Conservation (phyloP, 1,140 invertebrate species). For the Saccostrea glomerata region DNA sequence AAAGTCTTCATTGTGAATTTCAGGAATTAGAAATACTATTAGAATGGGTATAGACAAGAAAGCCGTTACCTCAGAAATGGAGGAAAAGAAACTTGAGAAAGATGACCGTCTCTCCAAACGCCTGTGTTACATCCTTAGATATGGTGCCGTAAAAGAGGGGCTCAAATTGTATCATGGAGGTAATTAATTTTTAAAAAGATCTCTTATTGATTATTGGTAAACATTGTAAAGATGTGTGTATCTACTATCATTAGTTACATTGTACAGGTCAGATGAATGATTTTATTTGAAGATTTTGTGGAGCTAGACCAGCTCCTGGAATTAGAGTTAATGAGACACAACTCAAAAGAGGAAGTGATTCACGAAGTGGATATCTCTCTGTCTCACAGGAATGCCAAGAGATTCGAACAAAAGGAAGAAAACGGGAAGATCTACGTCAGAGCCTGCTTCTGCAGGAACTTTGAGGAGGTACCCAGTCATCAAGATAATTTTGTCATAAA, state of each 20-base stretch:
- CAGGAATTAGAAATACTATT: background rate
- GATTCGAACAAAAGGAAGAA: constrained; percentile 59
- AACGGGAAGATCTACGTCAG: constrained; percentile 59
- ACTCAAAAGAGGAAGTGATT: constrained; percentile 61
- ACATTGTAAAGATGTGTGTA: too few species aligned
- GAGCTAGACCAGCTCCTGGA: constrained; percentile 58
- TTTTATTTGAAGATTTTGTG: constrained; percentile 65
- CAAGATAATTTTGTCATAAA: too few species aligned
- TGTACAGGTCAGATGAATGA: too few species aligned
- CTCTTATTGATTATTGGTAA: too few species aligned
- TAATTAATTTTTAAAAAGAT: constrained; percentile 31
- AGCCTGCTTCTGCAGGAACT: constrained; percentile 65
- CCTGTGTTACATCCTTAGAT: constrained; percentile 67
- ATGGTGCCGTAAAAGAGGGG: constrained; percentile 70
- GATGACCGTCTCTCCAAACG: constrained; percentile 61
- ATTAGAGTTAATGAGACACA: constrained; percentile 55
- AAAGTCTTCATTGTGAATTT: background rate
- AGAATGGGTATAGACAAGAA: background rate
- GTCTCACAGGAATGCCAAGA: constrained; percentile 59
- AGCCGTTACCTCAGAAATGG: background rate
- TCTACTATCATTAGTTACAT: too few species aligned
- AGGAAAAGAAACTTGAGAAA: constrained; percentile 1
- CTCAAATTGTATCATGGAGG: constrained; percentile 63
- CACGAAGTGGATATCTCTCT: constrained; percentile 59
- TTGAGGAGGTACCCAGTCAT: constrained; percentile 62